These are phyloP conservation scores for Malaclemys terrapin DNA, from an alignment of 2,113 vertebrate species.

Conservation along the genomic window DNA sequence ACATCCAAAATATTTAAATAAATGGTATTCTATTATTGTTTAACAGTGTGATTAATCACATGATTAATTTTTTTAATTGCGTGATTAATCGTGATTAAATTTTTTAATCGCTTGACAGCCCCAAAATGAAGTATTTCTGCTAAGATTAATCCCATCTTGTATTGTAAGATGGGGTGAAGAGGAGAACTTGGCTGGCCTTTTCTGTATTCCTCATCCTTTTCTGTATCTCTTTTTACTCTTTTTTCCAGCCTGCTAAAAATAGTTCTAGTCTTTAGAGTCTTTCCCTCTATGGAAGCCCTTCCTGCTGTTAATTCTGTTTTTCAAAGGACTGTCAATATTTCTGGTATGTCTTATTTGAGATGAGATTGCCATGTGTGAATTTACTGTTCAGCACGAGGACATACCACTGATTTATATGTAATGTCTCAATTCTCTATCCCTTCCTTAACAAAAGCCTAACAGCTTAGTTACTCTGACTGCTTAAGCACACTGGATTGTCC, in stretches of 20 bases:
- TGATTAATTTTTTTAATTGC: too few species aligned
- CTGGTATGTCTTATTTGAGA: background rate
- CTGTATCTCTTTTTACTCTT: background rate
- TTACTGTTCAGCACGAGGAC: background rate
- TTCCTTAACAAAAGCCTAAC: background rate
- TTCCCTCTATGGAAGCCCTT: background rate
- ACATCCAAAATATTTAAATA: too few species aligned
- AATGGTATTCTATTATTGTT: too few species aligned
- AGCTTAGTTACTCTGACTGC: background rate
- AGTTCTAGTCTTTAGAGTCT: background rate
- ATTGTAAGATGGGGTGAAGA: background rate
- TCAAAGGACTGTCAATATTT: background rate
- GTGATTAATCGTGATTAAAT: too few species aligned
- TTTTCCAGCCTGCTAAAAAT: background rate
- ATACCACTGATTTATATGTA: background rate
- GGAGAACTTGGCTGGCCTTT: background rate
- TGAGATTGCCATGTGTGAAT: background rate
- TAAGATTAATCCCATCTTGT: background rate
- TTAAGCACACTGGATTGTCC: background rate
- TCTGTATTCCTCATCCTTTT: background rate
- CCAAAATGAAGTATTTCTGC: too few species aligned
- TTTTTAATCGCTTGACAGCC: too few species aligned
- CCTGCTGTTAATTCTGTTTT: slow-evolving; percentile 33
- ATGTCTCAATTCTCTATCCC: background rate
- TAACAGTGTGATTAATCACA: too few species aligned